phyloP scores from a whole-genome alignment of 2,113 vertebrate genomes.

The Larimichthys crocea region DNA sequence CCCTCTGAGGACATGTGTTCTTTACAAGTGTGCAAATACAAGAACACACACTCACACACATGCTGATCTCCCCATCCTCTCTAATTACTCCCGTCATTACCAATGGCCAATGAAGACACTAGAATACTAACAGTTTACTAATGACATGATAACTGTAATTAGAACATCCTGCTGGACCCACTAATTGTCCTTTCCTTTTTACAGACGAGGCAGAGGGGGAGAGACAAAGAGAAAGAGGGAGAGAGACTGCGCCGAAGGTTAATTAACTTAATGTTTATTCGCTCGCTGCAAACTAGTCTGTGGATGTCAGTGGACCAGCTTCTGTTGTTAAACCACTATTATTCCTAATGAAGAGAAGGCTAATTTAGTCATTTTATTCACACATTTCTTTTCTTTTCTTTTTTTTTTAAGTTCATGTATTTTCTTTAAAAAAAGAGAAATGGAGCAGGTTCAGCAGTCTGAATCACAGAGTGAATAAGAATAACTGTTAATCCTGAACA shows the following conservation, averaged over 20 bases:
- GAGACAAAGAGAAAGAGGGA: constrained; percentile 12
- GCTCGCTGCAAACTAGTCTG: constrained; percentile 38
- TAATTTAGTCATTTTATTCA: neutral
- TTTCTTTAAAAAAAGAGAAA: neutral
- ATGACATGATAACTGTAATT: constrained; percentile 83
- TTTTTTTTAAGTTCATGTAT: neutral
- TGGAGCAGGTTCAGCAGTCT: neutral
- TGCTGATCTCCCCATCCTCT: constrained; percentile 22
- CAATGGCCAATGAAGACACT: constrained; percentile 64
- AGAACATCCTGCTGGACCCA: constrained; percentile 71
- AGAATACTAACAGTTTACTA: constrained; percentile 77
- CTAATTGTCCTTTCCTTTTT: constrained; percentile 75
- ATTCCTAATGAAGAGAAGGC: constrained; percentile 15
- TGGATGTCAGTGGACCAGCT: constrained; percentile 39
- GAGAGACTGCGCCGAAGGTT: constrained; percentile 42
- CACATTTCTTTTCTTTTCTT: neutral
- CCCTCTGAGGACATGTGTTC: constrained; percentile 39
- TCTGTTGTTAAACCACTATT: constrained; percentile 19
- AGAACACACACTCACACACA: constrained; percentile 28
- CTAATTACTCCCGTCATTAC: constrained; percentile 77
- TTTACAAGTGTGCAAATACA: constrained; percentile 23
- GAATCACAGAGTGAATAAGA: constrained; percentile 4
- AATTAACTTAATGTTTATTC: constrained; percentile 66
- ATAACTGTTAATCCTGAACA: constrained; percentile 54
- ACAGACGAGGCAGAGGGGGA: constrained; percentile 39